Evolutionary conservation across 2,113 vertebrate species (phyloP).

Genomic region (Desmodus rotundus): DNA sequence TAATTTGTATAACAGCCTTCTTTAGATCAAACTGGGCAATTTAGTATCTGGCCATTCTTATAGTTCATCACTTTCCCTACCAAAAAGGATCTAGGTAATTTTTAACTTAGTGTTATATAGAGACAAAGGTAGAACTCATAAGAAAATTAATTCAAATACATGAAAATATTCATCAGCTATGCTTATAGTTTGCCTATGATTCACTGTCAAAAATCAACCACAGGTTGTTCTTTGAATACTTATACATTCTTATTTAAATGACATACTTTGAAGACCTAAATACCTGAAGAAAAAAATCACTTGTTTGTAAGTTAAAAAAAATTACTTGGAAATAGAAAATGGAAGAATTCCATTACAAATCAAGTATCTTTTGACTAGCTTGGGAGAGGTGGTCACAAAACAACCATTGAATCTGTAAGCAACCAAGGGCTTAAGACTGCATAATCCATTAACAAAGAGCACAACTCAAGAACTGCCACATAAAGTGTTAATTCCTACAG

Average conservation of each 20-base stretch:
- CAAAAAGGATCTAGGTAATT: not conserved
- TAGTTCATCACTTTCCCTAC: not conserved
- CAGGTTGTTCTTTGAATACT: slow-evolving; percentile 34
- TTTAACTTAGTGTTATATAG: not conserved
- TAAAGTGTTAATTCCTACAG: slow-evolving; percentile 36
- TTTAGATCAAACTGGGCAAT: not conserved
- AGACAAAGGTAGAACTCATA: not conserved
- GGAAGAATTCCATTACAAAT: slow-evolving; percentile 10
- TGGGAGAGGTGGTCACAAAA: slow-evolving; percentile 26
- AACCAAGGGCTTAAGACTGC: not conserved
- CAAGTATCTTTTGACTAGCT: slow-evolving; percentile 11
- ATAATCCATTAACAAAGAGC: slow-evolving; percentile 35
- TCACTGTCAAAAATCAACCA: not conserved
- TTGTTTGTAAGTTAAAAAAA: slow-evolving; percentile 40
- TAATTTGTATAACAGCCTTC: not conserved
- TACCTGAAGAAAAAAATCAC: slow-evolving; percentile 49
- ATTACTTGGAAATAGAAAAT: slow-evolving; percentile 47
- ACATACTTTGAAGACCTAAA: slow-evolving; percentile 45
- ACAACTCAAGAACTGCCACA: not conserved
- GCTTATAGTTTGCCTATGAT: not conserved
- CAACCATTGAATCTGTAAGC: slow-evolving; percentile 21
- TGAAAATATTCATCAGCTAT: slow-evolving; percentile 17
- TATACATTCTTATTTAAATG: slow-evolving; percentile 47
- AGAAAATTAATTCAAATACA: slow-evolving; percentile 32
- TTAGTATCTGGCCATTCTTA: slow-evolving; percentile 3